A percentile compares a stretch with the other conserved stretches of the same genome.
Evolutionary conservation across 35 echinoderm and acorn worm genomes (phyloP).

Genomic region (Lytechinus pictus): DNA sequence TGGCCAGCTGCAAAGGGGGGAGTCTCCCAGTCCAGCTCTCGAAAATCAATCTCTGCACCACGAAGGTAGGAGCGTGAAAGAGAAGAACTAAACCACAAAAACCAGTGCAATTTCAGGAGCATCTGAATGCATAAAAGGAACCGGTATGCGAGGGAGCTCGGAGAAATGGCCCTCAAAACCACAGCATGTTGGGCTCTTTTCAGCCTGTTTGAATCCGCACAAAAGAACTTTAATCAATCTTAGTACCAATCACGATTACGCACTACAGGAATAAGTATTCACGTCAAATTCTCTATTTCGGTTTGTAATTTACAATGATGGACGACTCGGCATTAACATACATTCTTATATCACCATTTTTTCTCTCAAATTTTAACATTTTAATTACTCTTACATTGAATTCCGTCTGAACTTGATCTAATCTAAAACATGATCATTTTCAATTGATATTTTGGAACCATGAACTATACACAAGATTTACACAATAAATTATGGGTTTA

Average conservation of each 20-base stretch:
- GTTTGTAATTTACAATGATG: not conserved
- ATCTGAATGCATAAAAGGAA: not conserved
- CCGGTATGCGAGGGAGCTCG: not conserved
- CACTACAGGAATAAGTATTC: not conserved
- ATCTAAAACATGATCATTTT: not conserved
- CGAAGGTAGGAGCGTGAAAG: not conserved
- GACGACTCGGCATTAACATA: not conserved
- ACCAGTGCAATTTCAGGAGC: not conserved
- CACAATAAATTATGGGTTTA: not conserved
- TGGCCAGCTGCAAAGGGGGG: not conserved
- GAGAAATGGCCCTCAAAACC: conserved; percentile 1
- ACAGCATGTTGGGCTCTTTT: not conserved
- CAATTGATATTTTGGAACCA: not conserved
- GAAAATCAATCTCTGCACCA: not conserved
- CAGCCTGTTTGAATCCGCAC: not conserved
- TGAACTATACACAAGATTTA: too few species aligned
- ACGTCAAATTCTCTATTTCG: not conserved
- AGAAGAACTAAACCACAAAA: not conserved
- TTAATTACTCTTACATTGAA: too few species aligned
- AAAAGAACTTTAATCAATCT: not conserved
- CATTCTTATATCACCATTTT: not conserved
- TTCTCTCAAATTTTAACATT: not conserved
- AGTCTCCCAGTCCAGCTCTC: not conserved
- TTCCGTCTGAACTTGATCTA: not conserved
- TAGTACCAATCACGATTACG: not conserved